Percentiles rank a stretch among this genome's conserved stretches.
Evolutionary conservation across 2,888 invertebrate species (phyloP).

Genomic region (Rhagonycha fulva): DNA sequence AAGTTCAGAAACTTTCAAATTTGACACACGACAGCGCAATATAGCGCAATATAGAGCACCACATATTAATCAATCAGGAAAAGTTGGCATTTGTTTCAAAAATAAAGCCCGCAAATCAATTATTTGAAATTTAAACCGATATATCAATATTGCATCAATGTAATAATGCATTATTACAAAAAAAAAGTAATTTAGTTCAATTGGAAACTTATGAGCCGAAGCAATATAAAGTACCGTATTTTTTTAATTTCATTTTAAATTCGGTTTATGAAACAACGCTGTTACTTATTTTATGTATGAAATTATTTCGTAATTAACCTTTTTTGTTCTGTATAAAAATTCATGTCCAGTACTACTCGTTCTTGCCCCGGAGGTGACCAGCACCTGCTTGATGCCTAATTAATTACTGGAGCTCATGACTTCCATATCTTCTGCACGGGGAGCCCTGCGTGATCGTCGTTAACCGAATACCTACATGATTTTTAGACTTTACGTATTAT

Average conservation of each 20-base stretch:
- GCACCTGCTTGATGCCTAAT: constrained; percentile 45
- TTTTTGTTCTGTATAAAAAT: constrained; percentile 17
- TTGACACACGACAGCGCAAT: no score
- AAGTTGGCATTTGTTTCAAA: no score
- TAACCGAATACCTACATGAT: constrained; percentile 35
- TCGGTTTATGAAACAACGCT: background rate
- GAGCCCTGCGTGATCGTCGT: constrained; percentile 42
- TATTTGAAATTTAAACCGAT: no score
- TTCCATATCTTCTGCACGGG: constrained; percentile 41
- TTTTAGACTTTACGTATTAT: background rate
- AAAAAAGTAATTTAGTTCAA: background rate
- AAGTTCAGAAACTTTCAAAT: no score
- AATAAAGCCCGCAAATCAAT: no score
- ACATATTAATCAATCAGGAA: no score
- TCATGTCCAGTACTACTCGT: constrained; percentile 19
- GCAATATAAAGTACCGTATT: background rate
- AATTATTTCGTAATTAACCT: constrained; percentile 10
- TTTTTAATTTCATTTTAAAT: background rate
- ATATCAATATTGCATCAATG: no score
- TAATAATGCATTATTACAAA: no score
- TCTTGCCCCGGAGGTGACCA: constrained; percentile 36
- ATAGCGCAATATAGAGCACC: no score
- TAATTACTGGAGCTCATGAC: constrained; percentile 45
- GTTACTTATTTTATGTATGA: background rate
- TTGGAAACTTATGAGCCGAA: background rate